phyloP scores from a whole-genome alignment of 2,113 vertebrate genomes.

The Philantomba maxwellii region DNA sequence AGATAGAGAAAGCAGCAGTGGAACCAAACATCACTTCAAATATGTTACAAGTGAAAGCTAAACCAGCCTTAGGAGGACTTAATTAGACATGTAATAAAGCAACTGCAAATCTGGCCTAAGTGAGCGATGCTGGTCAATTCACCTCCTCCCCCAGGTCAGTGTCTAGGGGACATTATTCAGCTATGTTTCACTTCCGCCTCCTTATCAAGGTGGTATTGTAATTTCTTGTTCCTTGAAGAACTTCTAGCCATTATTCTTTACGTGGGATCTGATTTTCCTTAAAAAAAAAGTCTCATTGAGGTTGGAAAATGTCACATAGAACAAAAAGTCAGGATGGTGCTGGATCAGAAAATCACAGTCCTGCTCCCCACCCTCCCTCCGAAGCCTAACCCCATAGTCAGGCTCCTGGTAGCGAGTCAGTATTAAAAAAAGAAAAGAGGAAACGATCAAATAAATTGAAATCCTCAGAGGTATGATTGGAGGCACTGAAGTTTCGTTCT shows the following conservation, averaged over 20 bases:
- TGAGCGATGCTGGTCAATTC: rapidly evolving
- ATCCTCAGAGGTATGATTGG: not conserved
- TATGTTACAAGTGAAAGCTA: not conserved
- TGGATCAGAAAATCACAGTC: not conserved
- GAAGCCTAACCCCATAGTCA: not conserved
- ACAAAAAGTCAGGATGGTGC: not conserved
- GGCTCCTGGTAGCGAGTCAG: not conserved
- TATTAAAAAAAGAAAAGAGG: not conserved
- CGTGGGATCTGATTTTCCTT: not conserved
- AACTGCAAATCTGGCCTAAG: no score
- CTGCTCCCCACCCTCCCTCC: no score
- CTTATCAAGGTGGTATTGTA: not conserved
- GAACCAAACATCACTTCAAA: not conserved
- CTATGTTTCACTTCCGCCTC: not conserved
- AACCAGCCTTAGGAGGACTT: not conserved
- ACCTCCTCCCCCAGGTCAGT: rapidly evolving
- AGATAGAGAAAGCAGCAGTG: not conserved
- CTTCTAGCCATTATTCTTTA: not conserved
- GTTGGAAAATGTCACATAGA: not conserved
- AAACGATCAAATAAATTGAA: not conserved
- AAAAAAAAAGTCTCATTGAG: not conserved
- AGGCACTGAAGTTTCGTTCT: not conserved
- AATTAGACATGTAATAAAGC: not conserved
- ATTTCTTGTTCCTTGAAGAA: not conserved
- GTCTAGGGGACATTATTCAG: not conserved